These are phyloP conservation scores for Matsumyia berberina DNA, from an alignment of 2,888 invertebrate species.

Conservation along the genomic window DNA sequence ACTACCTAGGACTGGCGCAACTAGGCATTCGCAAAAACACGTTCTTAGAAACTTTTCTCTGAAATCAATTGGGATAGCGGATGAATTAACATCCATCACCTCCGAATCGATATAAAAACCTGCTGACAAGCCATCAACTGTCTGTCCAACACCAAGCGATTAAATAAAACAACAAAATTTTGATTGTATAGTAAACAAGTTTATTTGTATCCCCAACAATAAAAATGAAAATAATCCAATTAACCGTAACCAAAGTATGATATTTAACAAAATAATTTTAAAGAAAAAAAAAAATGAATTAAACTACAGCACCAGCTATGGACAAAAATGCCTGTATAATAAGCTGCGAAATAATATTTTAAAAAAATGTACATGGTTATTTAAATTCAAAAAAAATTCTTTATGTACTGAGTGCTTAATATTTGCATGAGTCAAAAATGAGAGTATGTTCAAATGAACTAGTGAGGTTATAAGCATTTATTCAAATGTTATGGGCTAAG, in stretches of 20 bases:
- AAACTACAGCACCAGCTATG: slow-evolving; percentile 5
- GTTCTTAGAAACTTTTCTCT: too few species aligned
- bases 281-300: background rate
- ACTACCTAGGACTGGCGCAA: too few species aligned
- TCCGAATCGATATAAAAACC: background rate
- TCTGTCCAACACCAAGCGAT: slow-evolving; percentile 57
- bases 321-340: slow-evolving; percentile 5
- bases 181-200: slow-evolving; percentile 24
- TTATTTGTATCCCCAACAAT: slow-evolving; percentile 42
- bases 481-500: slow-evolving; percentile 25
- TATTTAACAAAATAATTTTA: slow-evolving; percentile 17
- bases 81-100: slow-evolving; percentile 21
- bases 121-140: background rate
- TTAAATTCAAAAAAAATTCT: too few species aligned
- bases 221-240: slow-evolving; percentile 18
- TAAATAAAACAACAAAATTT: slow-evolving; percentile 61
- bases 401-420: background rate
- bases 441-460: slow-evolving; percentile 41
- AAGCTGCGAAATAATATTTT: background rate
- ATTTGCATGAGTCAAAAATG: slow-evolving; percentile 20
- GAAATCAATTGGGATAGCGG: too few species aligned
- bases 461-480: slow-evolving; percentile 39
- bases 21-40: too few species aligned
- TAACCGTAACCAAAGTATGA: slow-evolving; percentile 33
- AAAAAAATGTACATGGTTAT: background rate